Evolutionary conservation across 2,888 invertebrate species (phyloP), one percentile per base, ranked within the genome.

Genomic region (Theretra japonica): DNA sequence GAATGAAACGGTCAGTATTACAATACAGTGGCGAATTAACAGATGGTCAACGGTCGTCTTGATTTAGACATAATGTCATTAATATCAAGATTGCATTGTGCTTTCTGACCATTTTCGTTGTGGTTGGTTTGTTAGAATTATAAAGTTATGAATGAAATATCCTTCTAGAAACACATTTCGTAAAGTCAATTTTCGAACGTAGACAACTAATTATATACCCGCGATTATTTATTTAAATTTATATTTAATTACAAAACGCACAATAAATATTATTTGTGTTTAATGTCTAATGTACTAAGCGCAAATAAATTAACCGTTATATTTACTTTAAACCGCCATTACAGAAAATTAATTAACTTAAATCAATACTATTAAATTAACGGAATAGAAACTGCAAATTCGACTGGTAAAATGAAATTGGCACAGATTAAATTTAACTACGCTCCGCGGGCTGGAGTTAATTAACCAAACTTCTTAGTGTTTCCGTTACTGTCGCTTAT

Each of bases 391-490:
- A 23, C 65, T 48, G 65, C 23, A 48, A 65, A 65, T 48, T 48
- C 21, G 41, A 23, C 41, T 65, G 41, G 41, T 23, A 48, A 65
- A 65, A 65, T 17, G 21, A 48, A 65, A 65, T 65, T 65, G 65
- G 48, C 41, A 48, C 23, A 65, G 48, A 65, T 65, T 65, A 65
- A 48, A 65, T 65, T 65, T 48, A 21, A 65, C 65, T 65, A 48
- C 41, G 65, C 21, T 33, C 65, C 30, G 23, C 23, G 15, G 21
- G 48, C 41, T 23, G 25, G 58, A 48, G 48, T 65, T 65, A 65
- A 65, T 65, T 65, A 65, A 65, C 62, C 33, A 65, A 60, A 48
- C 48, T 65, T 65, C 65, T 48, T 23, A 41, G 41, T 65, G 65
- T 65, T 48, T 65, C 41, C 41, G 65, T 65, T 17, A 23, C 15